Evolutionary conservation across 2,888 invertebrate genomes (phyloP), one percentile per base, ranked within the genome.

Genomic region (Amaurobius ferox): DNA sequence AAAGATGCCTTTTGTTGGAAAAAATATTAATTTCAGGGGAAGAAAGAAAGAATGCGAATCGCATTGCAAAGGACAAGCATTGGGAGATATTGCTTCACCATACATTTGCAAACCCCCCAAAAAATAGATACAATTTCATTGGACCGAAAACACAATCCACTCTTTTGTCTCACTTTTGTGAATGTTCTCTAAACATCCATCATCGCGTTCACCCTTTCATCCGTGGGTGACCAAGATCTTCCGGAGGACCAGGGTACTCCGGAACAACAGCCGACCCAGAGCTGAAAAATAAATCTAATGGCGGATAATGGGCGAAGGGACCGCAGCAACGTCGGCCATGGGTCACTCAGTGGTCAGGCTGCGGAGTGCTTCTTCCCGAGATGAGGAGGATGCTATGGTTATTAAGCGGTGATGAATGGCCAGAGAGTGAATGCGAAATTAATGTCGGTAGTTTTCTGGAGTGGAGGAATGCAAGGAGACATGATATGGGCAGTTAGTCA

Each of bases 241-340:
- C 55, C 55, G 55, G 55, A 55, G 44, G 9, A 16, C 16, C 44
- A n/a, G 44, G 1, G 1, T 44, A n/a, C 55, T 16, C 44, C 16
- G 11, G 9, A 11, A n/a, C 55, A 35, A 9, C 6, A 35, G 35
- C 35, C 2, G 9, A 23, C 16, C 13, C 11, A 5, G 55, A 23
- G 23, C 55, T 23, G 55, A 55, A 55, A 16, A 55, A 55, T 55
- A 55, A 55, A 55, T 55, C 23, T 85, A 78, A 85, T 85, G 85
- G 78, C 73, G 78, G 78, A 78, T 85, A 78, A 85, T 78, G 78
- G 85, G 67, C 73, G 67, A 55, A 23, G 64, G 85, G 78, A 73
- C 78, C 13, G 85, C 19, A 55, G 55, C 23, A 23, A 55, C 55
- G 55, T 55, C 23, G 55, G 55, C 19, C 55, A 55, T 55, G 55